Evolutionary conservation across 2,888 invertebrate genomes (phyloP).

Genomic region (Gastracanthus pulcherrimus): DNA sequence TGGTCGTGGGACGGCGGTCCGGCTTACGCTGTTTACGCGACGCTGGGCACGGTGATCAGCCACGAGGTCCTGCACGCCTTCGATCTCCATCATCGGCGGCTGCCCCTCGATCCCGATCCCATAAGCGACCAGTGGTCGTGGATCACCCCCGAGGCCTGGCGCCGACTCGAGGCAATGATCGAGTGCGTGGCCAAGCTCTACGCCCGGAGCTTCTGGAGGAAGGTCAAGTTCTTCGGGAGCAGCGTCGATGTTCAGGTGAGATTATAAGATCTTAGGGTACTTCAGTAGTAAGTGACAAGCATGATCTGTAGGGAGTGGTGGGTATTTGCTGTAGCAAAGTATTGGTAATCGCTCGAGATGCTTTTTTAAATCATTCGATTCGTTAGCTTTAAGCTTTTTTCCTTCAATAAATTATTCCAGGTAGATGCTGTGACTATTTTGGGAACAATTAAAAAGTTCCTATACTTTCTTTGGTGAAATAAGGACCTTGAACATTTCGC

Average conservation of each 20-base stretch:
- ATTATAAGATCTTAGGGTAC: too few relatives aligned
- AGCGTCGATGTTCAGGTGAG: slow-evolving; percentile 78
- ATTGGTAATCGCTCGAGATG: too few relatives aligned
- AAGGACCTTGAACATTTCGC: too few relatives aligned
- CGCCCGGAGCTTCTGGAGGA: slow-evolving; percentile 75
- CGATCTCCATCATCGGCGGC: slow-evolving; percentile 74
- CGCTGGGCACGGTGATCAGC: slow-evolving; percentile 78
- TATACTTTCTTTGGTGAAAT: too few relatives aligned
- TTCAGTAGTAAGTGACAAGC: too few relatives aligned
- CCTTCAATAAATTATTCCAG: too few relatives aligned
- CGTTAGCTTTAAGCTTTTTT: too few relatives aligned
- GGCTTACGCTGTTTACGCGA: slow-evolving; percentile 77
- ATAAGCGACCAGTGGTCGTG: slow-evolving; percentile 72
- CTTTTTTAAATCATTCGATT: too few relatives aligned
- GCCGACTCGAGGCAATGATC: slow-evolving; percentile 76
- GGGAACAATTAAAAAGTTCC: too few relatives aligned
- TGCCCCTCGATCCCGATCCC: slow-evolving; percentile 73
- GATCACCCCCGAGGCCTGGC: slow-evolving; percentile 76
- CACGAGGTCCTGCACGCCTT: slow-evolving; percentile 79
- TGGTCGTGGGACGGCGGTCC: slow-evolving; percentile 78
- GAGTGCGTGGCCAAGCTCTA: slow-evolving; percentile 78
- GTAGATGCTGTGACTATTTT: too few relatives aligned
- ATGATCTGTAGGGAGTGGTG: too few relatives aligned
- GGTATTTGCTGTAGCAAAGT: too few relatives aligned
- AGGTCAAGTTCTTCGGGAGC: slow-evolving; percentile 77